Percentiles rank a stretch among this genome's conserved stretches.
phyloP scores from a whole-genome alignment of 2,797 vertebrate species.

The Euthynnus affinis region DNA sequence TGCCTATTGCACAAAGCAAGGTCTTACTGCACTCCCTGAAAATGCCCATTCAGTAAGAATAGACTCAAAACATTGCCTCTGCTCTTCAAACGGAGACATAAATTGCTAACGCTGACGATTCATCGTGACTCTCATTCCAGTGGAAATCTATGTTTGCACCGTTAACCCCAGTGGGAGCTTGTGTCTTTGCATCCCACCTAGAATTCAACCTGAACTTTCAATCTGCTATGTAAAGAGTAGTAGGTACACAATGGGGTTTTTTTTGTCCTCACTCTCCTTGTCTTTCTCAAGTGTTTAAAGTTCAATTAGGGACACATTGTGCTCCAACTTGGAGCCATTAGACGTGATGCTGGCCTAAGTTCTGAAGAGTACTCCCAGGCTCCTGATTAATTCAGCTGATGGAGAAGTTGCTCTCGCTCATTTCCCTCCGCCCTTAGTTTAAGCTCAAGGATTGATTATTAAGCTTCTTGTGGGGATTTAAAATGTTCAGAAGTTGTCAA shows the following conservation, averaged over 20 bases:
- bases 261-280: slow-evolving; percentile 30
- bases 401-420: slow-evolving; percentile 54
- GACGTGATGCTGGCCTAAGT: slow-evolving; percentile 43
- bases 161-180: slow-evolving; percentile 25
- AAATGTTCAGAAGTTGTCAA: slow-evolving; percentile 57
- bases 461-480: slow-evolving; percentile 51
- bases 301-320: slow-evolving; percentile 65
- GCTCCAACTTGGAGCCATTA: slow-evolving; percentile 57
- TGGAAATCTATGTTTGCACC: slow-evolving; percentile 41
- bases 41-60: slow-evolving; percentile 49
- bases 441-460: slow-evolving; percentile 56
- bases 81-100: slow-evolving; percentile 32
- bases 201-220: slow-evolving; percentile 39
- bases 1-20: slow-evolving; percentile 49
- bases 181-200: slow-evolving; percentile 26
- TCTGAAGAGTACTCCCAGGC: slow-evolving; percentile 50
- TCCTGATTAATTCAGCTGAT: slow-evolving; percentile 76
- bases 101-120: slow-evolving; percentile 16
- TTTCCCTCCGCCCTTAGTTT: slow-evolving; percentile 50
- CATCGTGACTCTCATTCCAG: slow-evolving; percentile 8
- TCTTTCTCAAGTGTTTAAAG: slow-evolving; percentile 61
- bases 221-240: slow-evolving; percentile 37
- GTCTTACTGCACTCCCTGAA: slow-evolving; percentile 41
- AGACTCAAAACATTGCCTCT: slow-evolving; percentile 29
- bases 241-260: slow-evolving; percentile 50